Base-by-base conservation (phyloP, 2,888 invertebrate genomes). In the Pyrrhia umbra region DNA sequence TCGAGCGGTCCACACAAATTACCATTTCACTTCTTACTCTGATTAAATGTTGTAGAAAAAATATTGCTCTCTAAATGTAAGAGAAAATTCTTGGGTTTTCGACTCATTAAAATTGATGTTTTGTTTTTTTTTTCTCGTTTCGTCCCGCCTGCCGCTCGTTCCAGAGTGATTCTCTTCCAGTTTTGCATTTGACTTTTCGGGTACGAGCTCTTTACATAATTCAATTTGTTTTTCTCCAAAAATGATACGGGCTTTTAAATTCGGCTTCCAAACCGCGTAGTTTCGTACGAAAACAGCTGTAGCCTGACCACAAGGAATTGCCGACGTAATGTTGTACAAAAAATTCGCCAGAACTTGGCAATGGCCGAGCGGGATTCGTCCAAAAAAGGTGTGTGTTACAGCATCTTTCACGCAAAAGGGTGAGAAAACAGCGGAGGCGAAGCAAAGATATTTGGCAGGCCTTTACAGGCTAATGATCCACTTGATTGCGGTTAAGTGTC, bases 21-120 rank as follows among this genome's bases (percentile, higher is more conserved):
- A 94, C 93, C 94, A 94, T 94, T 94, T 92, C 93, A 91, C 92
- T 92, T 93, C 93, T 94, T 93, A 92, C 93, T 93, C 93, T 94
- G 94, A 95, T 95, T 95, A 94, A 94, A 95, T 94, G 94, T 94
- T 93, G 92, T 93, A 95, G 94, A 95, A 95, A 94, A 95, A 94
- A 94, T 94, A 94, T 94, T 94, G 94, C 91, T 90, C 88, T 90
- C 91, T 86, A 93, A 94, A 94, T 93, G 93, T 92, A 90, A 90
- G 88, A 91, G 94, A 93, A 94, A 92, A 92, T 93, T 91, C 90
- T 91, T 88, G 92, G 79, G 92, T 92, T 94, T 93, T 92, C 86
- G 90, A 92, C 91, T 93, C 93, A 93, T 93, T 93, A 93, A 93
- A 93, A 93, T 92, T 92, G 90, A 91, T 92, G 92, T 92, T 92